phyloP scores from a whole-genome alignment of 92 coral and sea anemone genomes.

The Pocillopora meandrina region DNA sequence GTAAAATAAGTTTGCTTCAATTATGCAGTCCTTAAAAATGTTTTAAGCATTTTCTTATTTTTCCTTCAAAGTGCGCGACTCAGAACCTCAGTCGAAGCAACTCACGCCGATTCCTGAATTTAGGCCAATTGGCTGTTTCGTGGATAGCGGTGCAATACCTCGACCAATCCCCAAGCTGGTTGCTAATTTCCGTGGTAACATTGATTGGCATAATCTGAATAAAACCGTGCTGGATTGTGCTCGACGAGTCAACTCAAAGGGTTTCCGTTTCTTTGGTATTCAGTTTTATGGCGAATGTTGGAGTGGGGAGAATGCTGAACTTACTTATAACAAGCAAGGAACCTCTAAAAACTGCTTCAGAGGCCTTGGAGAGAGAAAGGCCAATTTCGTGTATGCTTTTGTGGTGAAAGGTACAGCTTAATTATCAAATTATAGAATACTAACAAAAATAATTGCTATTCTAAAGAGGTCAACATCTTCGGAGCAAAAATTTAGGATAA shows the following conservation, averaged over 20 bases:
- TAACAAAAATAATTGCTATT: not conserved
- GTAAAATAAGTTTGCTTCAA: too few species aligned
- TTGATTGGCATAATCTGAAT: conserved; percentile 69
- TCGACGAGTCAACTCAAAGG: conserved; percentile 46
- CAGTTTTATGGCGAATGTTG: conserved; percentile 87
- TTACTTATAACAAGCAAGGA: conserved; percentile 65
- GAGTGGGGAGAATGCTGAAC: conserved; percentile 56
- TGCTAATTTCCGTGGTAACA: conserved; percentile 58
- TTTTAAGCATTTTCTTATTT: too few species aligned
- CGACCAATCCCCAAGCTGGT: conserved; percentile 62
- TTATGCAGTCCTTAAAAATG: too few species aligned
- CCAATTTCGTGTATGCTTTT: conserved; percentile 68
- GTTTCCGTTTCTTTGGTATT: conserved; percentile 64
- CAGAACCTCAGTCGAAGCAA: not conserved
- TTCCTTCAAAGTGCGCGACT: not conserved
- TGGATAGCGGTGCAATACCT: conserved; percentile 37
- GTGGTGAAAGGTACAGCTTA: conserved; percentile 36
- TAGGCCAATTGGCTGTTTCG: conserved; percentile 67
- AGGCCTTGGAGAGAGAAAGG: conserved; percentile 61
- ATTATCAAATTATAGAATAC: not conserved
- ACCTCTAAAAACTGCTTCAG: conserved; percentile 45
- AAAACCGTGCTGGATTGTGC: conserved; percentile 67
- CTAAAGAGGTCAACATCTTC: not conserved
- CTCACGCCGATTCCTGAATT: not conserved
- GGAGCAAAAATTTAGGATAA: not conserved